Base-by-base conservation (phyloP, 2,797 vertebrate species). In the Danio tinwini region DNA sequence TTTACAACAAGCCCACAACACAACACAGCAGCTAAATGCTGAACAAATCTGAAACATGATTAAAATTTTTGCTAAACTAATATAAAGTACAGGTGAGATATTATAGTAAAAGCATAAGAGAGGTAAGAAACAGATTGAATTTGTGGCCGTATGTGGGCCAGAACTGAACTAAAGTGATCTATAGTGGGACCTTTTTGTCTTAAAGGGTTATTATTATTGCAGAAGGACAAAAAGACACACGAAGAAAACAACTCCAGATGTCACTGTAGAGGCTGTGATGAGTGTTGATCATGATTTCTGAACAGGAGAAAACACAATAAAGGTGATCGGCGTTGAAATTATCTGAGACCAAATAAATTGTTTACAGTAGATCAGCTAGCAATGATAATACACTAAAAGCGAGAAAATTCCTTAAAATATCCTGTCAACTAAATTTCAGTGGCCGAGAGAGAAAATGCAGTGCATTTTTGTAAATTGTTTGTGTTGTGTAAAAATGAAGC, bases 181-280 rank as follows among this genome's bases (percentile, higher is more conserved):
- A 19, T 21, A 21, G 47, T 29, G 1, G 29, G 6, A 55, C 11
- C 14, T 42, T 40, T 53, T 10, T 53, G 37, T 70, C 50, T 70
- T 19, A 39, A 14, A 62, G 40, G 59, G 7, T 62, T 39, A n/a
- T 70, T 42, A 55, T 70, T 70, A 55, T 70, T 70, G 68, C 68
- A 42, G 42, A 70, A 53, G 52, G 65, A 69, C 14, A 17, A 17
- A 19, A 39, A 7, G 58, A 61, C 58, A 61, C 21, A 61, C 2
- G 7, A 17, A 11, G 53, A 55, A 42, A 49, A 55, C 17, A 70
- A 55, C 50, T 70, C 37, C n/a, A 55, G 50, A 42, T 53, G 67
- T 40, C 8, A 13, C n/a, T 70, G 68, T 55, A 70, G 68, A 55
- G 50, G 50, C 68, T 62, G 21, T 50, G 58, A 49, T 10, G 29